A percentile compares a stretch with the other conserved stretches of the same genome.
phyloP scores from a whole-genome alignment of 2,888 invertebrate species.

The Hyposoter didymator region DNA sequence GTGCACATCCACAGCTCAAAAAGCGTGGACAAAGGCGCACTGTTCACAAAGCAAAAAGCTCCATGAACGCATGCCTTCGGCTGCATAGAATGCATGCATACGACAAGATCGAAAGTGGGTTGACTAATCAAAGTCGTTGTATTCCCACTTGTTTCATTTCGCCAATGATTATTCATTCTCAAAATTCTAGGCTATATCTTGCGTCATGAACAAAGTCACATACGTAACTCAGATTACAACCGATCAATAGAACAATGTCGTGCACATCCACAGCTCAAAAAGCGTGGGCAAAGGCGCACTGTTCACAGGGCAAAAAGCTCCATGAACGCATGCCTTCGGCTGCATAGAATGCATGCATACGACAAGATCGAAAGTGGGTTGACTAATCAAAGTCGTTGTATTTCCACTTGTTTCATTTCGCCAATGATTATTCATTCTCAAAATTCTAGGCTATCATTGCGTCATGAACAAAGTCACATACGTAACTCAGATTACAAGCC shows the following conservation, averaged over 20 bases:
- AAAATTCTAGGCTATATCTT: not conserved
- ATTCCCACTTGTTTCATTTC: not conserved
- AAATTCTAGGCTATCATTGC: not conserved
- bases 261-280: not conserved
- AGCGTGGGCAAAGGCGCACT: not conserved
- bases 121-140: too few relatives aligned
- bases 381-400: too few relatives aligned
- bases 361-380: too few relatives aligned
- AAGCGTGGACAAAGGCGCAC: not conserved
- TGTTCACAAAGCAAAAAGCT: conserved; percentile 10
- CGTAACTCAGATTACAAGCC: not conserved
- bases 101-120: too few relatives aligned
- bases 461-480: not conserved
- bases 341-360: too few relatives aligned
- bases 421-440: not conserved
- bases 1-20: not conserved
- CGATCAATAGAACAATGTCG: not conserved
- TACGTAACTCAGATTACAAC: conserved; percentile 1
- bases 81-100: too few relatives aligned
- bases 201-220: conserved; percentile 1
- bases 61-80: too few relatives aligned
- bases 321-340: too few relatives aligned
- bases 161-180: not conserved
- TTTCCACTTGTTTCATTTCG: too few relatives aligned
- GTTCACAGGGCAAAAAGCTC: conserved; percentile 1